phyloP scores from a whole-genome alignment of 1,140 invertebrate genomes.

The Sycophila sp. region DNA sequence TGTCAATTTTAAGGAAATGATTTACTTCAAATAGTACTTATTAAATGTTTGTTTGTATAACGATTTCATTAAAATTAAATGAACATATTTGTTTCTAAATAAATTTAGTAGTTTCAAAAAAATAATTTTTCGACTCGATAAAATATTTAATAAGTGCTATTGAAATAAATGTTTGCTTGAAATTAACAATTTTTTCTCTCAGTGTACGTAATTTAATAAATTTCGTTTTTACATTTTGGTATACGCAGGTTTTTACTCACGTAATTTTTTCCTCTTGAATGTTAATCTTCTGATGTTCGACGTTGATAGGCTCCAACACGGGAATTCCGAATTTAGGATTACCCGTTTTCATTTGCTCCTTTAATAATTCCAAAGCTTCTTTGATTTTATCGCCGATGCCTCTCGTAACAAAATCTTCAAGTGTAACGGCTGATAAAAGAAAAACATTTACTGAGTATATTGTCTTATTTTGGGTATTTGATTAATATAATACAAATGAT shows the following conservation, averaged over 20 bases:
- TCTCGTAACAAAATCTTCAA: neutral
- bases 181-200: too few species aligned
- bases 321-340: constrained; percentile 34
- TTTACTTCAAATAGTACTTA: too few species aligned
- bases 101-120: neutral
- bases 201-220: too few species aligned
- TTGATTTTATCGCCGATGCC: constrained; percentile 18
- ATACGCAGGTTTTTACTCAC: too few species aligned
- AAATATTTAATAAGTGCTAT: neutral
- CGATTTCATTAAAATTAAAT: too few species aligned
- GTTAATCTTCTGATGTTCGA: neutral
- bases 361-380: constrained; percentile 21
- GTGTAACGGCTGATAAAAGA: neutral
- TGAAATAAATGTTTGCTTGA: too few species aligned
- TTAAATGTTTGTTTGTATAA: too few species aligned
- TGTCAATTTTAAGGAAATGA: too few species aligned
- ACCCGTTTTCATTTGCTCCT: constrained; percentile 22
- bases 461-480: too few species aligned
- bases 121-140: neutral
- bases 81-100: too few species aligned
- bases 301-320: constrained; percentile 24
- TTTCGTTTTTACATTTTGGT: too few species aligned
- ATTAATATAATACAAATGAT: too few species aligned
- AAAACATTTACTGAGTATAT: neutral
- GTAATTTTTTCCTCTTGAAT: neutral